Percentiles rank a stretch among this genome's conserved stretches.
Evolutionary conservation across 2,888 invertebrate genomes (phyloP).

Genomic region (Plagodis dolabraria): DNA sequence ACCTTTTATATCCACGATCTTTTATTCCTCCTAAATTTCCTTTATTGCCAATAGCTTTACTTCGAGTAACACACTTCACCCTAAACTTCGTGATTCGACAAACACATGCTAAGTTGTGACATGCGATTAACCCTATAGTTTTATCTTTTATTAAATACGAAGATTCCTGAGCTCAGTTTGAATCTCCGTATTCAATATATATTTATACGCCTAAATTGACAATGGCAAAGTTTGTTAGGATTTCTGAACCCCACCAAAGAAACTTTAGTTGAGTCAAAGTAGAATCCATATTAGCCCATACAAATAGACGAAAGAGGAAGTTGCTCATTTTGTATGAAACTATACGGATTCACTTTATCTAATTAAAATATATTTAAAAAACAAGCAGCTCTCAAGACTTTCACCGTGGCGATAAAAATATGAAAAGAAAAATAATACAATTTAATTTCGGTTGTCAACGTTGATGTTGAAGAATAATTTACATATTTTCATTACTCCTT

Average conservation of each 20-base stretch:
- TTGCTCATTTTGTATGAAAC: constrained; percentile 78
- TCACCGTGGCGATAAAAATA: constrained; percentile 38
- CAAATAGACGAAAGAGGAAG: constrained; percentile 81
- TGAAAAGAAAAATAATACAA: constrained; percentile 45
- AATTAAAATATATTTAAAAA: constrained; percentile 32
- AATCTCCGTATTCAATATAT: constrained; percentile 70
- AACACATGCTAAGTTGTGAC: constrained; percentile 83
- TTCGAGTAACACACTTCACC: constrained; percentile 52
- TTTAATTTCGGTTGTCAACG: constrained; percentile 56
- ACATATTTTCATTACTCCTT: constrained; percentile 60
- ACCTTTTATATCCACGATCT: constrained; percentile 46
- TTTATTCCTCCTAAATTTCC: constrained; percentile 48
- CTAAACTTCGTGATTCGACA: constrained; percentile 68
- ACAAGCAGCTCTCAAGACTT: constrained; percentile 45
- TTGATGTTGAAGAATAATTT: constrained; percentile 59
- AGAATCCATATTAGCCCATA: constrained; percentile 78
- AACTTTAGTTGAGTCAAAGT: constrained; percentile 46
- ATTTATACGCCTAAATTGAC: constrained; percentile 51
- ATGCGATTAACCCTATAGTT: constrained; percentile 76
- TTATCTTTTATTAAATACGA: constrained; percentile 68
- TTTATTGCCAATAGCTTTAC: constrained; percentile 76
- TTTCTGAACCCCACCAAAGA: constrained; percentile 38
- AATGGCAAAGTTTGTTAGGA: constrained; percentile 61
- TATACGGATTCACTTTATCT: constrained; percentile 68
- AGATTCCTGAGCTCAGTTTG: constrained; percentile 77